A percentile compares a stretch with the other conserved stretches of the same genome.
Conservation (phyloP, 2,113 vertebrate genomes). For the Cryptomyrus ogoouensis region DNA sequence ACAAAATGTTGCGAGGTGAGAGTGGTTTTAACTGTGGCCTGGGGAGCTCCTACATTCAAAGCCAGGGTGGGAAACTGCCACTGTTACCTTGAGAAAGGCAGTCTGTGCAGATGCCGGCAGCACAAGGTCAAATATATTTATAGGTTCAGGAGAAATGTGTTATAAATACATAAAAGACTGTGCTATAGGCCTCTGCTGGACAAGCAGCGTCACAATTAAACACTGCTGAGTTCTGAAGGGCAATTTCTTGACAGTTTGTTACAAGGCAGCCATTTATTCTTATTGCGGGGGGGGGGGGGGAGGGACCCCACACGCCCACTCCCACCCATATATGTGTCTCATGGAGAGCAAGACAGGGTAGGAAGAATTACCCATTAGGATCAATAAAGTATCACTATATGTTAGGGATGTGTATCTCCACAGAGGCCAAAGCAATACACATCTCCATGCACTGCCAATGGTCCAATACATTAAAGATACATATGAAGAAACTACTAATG, state of each 20-base stretch:
- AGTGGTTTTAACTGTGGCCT: background rate
- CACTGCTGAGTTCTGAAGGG: background rate
- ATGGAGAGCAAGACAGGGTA: background rate
- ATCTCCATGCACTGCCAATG: background rate
- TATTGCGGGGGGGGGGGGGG: background rate
- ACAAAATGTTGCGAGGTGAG: background rate
- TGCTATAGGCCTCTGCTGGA: slow-evolving; percentile 1
- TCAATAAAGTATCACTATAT: background rate
- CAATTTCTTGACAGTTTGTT: background rate
- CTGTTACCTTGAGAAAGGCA: slow-evolving; percentile 4
- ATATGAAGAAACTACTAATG: background rate
- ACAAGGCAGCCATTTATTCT: background rate
- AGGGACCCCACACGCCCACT: background rate
- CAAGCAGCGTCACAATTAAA: background rate
- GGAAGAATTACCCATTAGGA: background rate
- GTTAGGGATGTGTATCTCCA: background rate
- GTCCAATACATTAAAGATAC: background rate
- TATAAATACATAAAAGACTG: slow-evolving; percentile 16
- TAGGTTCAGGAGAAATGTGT: background rate
- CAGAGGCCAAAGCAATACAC: background rate
- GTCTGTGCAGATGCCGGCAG: background rate
- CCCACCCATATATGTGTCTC: background rate
- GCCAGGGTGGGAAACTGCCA: background rate
- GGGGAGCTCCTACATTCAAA: background rate
- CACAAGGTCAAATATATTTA: slow-evolving; percentile 1